Percentiles rank a stretch among this genome's conserved stretches.
These are phyloP conservation scores for Hexactinellida sp. DNA, from an alignment of 37 sponge, comb jelly and placozoan species.

Conservation along the genomic window DNA sequence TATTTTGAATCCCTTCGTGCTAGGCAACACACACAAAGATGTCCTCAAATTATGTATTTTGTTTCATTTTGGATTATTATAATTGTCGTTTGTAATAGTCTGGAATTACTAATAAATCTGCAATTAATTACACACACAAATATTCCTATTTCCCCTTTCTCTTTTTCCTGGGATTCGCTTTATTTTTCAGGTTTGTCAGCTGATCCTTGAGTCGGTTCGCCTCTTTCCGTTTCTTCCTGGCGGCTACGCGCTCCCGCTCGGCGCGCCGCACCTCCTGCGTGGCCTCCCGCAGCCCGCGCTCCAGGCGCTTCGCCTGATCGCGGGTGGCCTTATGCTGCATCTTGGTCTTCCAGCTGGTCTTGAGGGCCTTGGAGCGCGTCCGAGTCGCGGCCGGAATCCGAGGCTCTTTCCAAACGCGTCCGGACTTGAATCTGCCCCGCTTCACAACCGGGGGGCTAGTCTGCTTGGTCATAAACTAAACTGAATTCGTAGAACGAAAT, in stretches of 20 bases:
- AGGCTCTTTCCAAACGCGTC: conserved; percentile 4
- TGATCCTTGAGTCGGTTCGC: background rate
- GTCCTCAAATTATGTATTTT: too few species aligned
- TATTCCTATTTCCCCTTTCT: too few species aligned
- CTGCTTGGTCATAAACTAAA: too few species aligned
- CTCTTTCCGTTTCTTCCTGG: background rate
- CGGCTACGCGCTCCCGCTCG: background rate
- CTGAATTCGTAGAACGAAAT: background rate
- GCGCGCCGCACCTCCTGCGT: background rate
- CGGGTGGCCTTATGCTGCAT: background rate
- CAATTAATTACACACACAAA: too few species aligned
- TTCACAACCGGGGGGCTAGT: background rate
- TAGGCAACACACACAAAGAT: background rate
- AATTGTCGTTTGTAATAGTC: too few species aligned
- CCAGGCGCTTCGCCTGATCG: background rate
- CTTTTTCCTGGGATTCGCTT: too few species aligned
- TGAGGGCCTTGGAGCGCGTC: background rate
- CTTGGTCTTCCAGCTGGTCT: background rate
- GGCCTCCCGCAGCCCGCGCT: background rate
- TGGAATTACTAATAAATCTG: too few species aligned
- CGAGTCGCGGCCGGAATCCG: background rate
- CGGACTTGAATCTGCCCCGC: background rate
- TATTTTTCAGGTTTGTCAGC: background rate
- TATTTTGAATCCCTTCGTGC: background rate
- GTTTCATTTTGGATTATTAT: too few species aligned